phyloP scores from a whole-genome alignment of 2,797 vertebrate genomes.

The Cynopterus sphinx region DNA sequence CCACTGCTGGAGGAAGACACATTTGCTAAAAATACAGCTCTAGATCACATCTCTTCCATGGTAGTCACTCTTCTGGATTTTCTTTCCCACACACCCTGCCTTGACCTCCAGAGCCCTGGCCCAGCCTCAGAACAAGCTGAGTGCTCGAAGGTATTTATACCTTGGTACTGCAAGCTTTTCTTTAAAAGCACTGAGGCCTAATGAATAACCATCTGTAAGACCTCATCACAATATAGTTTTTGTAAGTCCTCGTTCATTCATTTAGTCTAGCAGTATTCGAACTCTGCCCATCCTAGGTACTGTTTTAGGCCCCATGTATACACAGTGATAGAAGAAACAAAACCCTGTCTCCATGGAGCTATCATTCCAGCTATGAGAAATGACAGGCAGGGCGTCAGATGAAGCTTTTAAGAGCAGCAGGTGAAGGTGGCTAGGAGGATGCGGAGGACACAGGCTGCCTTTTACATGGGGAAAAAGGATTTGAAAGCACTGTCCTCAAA shows the following conservation, averaged over 20 bases:
- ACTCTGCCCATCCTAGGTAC: not conserved
- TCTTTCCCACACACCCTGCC: not conserved
- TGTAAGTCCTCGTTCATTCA: not conserved
- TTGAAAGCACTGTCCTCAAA: not conserved
- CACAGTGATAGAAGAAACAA: not conserved
- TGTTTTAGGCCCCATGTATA: not conserved
- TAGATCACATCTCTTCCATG: not conserved
- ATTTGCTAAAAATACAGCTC: not conserved
- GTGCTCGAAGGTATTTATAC: not conserved
- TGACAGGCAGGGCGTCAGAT: not conserved
- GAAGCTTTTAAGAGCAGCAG: not conserved
- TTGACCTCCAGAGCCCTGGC: not conserved
- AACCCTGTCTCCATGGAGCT: not conserved
- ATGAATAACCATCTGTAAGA: not conserved
- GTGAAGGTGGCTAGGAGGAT: not conserved
- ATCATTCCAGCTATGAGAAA: not conserved
- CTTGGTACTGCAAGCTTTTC: not conserved
- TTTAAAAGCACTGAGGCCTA: not conserved
- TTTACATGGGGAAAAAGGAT: fast-evolving
- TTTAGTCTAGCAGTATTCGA: not conserved
- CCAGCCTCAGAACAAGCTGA: not conserved
- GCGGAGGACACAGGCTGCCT: not conserved
- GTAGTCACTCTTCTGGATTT: not conserved
- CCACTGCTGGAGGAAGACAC: not conserved
- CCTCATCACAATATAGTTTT: not conserved